These are phyloP conservation scores for Agrochola litura DNA, from an alignment of 2,888 invertebrate genomes.

Conservation along the genomic window DNA sequence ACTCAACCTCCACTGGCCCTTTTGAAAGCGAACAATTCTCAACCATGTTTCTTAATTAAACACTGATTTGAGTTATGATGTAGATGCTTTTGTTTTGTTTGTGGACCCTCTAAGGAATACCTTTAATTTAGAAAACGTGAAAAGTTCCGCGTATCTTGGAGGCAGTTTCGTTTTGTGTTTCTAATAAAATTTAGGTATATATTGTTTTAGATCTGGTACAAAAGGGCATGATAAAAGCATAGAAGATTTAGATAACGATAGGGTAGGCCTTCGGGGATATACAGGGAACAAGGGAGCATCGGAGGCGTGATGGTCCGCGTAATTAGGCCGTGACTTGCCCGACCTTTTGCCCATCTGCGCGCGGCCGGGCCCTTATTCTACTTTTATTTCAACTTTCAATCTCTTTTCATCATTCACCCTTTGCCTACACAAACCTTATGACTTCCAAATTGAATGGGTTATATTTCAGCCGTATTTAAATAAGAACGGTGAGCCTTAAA, in stretches of 20 bases:
- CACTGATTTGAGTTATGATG: conserved; percentile 53
- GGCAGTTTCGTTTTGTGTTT: conserved; percentile 37
- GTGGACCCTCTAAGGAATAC: conserved; percentile 23
- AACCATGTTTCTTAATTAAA: conserved; percentile 56
- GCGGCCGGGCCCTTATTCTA: conserved; percentile 44
- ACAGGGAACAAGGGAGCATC: conserved; percentile 62
- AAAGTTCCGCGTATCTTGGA: conserved; percentile 37
- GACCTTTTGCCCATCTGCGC: conserved; percentile 66
- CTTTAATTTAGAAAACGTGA: conserved; percentile 34
- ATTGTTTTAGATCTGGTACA: conserved; percentile 58
- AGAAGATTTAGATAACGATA: conserved; percentile 65
- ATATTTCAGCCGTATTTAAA: conserved; percentile 38
- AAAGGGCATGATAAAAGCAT: conserved; percentile 55
- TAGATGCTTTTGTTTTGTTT: conserved; percentile 36
- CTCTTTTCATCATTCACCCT: conserved; percentile 45
- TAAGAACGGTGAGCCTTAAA: conserved; percentile 21
- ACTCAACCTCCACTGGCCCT: background rate
- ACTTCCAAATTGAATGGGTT: conserved; percentile 48
- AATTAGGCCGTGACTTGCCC: conserved; percentile 73
- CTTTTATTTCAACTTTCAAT: conserved; percentile 62
- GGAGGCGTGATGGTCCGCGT: conserved; percentile 68
- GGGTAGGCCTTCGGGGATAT: conserved; percentile 58
- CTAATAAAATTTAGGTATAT: conserved; percentile 44
- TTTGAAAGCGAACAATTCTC: conserved; percentile 33
- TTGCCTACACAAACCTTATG: conserved; percentile 32